Conservation (phyloP, 2,888 invertebrate genomes). For the Trissolcus brochymenae region DNA sequence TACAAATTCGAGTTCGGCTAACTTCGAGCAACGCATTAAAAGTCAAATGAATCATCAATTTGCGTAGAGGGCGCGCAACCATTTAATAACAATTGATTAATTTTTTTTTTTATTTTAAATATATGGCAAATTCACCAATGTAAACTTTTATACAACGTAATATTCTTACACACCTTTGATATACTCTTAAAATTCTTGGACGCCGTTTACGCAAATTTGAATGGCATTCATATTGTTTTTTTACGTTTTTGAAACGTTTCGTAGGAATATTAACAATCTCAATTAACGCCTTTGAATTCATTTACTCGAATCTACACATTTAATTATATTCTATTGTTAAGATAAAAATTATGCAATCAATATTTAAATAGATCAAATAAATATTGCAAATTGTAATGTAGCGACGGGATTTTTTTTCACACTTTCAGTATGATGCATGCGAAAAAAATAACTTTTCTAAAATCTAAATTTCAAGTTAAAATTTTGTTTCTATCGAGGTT, state of each 20-base stretch:
- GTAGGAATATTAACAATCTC: constrained; percentile 24
- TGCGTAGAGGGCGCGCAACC: no score
- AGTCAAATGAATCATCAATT: no score
- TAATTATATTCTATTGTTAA: neutral
- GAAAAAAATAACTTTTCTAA: no score
- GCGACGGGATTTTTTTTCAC: neutral
- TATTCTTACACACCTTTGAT: no score
- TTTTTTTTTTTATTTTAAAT: neutral
- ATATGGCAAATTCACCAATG: neutral
- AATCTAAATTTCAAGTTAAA: no score
- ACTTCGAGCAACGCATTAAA: no score
- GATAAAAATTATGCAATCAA: neutral
- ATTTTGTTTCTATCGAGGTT: no score
- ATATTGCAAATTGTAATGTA: no score
- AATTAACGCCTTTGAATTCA: neutral
- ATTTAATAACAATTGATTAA: no score
- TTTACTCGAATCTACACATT: neutral
- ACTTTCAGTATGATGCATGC: neutral
- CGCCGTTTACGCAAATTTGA: neutral
- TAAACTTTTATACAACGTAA: neutral
- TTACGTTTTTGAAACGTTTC: constrained; percentile 13
- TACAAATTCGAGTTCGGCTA: no score
- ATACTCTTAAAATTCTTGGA: neutral
- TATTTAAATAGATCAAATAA: no score
- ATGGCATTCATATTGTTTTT: neutral